Conservation (phyloP, 2,113 vertebrate species). For the Isichthys henryi region DNA sequence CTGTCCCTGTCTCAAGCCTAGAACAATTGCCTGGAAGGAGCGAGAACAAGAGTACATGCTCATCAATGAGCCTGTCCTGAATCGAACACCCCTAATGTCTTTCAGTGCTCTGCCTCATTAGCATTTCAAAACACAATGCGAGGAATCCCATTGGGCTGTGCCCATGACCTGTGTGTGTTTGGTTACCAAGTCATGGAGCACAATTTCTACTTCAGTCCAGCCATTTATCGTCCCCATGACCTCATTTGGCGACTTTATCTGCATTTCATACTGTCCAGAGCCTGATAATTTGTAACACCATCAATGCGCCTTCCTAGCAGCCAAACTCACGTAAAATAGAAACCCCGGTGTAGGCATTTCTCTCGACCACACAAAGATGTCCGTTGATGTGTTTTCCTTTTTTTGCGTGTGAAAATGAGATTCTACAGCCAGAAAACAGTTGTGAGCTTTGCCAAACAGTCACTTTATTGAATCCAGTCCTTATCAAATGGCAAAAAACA, state of each 20-base stretch:
- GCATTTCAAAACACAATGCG: conserved; percentile 23
- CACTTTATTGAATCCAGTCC: conserved; percentile 10
- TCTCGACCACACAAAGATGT: too few species aligned
- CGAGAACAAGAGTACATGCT: conserved; percentile 29
- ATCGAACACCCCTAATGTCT: conserved; percentile 33
- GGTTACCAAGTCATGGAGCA: background rate
- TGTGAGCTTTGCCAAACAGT: background rate
- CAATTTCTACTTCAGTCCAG: background rate
- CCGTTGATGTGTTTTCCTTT: too few species aligned
- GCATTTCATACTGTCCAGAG: background rate
- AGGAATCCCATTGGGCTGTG: background rate
- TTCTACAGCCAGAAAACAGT: background rate
- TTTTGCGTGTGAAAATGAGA: background rate
- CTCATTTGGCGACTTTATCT: background rate
- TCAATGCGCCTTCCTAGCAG: background rate
- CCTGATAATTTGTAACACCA: background rate
- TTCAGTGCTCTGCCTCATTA: conserved; percentile 38
- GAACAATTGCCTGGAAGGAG: conserved; percentile 32
- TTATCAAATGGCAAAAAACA: background rate
- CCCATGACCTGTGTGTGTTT: background rate
- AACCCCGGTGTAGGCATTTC: background rate
- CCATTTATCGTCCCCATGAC: background rate
- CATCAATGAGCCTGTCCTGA: conserved; percentile 28
- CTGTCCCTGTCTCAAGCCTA: conserved; percentile 35
- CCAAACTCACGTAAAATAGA: background rate